These are phyloP conservation scores for Pelodiscus sinensis DNA, from an alignment of 2,113 vertebrate species.

Conservation along the genomic window DNA sequence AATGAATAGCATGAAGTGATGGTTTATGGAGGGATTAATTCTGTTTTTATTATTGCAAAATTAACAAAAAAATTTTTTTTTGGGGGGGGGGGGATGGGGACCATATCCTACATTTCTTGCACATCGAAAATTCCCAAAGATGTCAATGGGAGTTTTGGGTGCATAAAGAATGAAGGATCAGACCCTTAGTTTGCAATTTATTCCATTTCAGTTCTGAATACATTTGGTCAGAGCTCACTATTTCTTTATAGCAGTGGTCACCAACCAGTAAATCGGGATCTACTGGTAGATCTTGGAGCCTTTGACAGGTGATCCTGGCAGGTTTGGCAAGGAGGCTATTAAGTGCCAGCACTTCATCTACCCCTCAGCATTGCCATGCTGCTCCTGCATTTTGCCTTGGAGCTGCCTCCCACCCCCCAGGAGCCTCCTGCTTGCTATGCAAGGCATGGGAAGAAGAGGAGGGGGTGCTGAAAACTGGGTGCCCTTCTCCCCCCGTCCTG, in stretches of 20 bases:
- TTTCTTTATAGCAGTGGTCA: neutral
- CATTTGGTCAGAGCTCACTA: slow-evolving; percentile 30
- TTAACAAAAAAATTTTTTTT: slow-evolving; percentile 33
- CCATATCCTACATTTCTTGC: neutral
- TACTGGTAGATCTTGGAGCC: too few species aligned
- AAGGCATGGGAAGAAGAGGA: too few species aligned
- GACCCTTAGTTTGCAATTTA: slow-evolving; percentile 56
- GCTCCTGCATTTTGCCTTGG: too few species aligned
- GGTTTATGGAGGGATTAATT: slow-evolving; percentile 57
- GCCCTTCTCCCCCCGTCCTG: too few species aligned
- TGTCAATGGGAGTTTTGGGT: neutral
- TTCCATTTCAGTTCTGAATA: slow-evolving; percentile 29
- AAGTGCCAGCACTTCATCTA: too few species aligned
- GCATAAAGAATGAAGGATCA: slow-evolving; percentile 36
- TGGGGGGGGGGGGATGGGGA: neutral
- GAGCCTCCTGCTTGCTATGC: too few species aligned
- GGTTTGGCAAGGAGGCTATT: too few species aligned
- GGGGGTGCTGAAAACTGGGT: too few species aligned
- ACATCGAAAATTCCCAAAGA: neutral
- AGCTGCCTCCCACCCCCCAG: too few species aligned
- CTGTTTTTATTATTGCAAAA: slow-evolving; percentile 29
- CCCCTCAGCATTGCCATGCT: too few species aligned
- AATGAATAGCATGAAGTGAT: slow-evolving; percentile 79
- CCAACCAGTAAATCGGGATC: too few species aligned
- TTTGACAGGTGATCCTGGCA: too few species aligned